phyloP scores from a whole-genome alignment of 2,888 invertebrate genomes.

The Mongoloraphidia duomilia region DNA sequence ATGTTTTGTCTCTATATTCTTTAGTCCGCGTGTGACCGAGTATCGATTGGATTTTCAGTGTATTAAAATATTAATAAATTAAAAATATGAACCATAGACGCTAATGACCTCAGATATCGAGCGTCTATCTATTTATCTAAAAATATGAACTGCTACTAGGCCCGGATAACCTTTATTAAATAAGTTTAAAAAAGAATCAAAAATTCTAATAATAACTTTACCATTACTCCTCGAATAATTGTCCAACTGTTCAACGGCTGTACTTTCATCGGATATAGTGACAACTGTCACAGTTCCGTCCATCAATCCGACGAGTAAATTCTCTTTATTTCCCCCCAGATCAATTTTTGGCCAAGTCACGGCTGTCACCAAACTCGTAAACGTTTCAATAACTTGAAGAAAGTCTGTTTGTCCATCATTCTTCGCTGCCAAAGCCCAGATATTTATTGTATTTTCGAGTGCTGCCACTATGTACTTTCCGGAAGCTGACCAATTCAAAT shows the following conservation, averaged over 20 bases:
- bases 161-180: too few species aligned
- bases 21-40: too few species aligned
- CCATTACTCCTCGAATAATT: conserved; percentile 26
- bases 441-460: conserved; percentile 40
- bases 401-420: conserved; percentile 17
- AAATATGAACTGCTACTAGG: too few species aligned
- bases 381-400: conserved; percentile 27
- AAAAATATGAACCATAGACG: background rate
- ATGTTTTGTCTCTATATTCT: too few species aligned
- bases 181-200: too few species aligned
- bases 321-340: conserved; percentile 21
- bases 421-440: conserved; percentile 36
- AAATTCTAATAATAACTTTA: conserved; percentile 17
- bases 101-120: too few species aligned
- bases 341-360: conserved; percentile 34
- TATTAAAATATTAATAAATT: background rate
- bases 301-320: conserved; percentile 35
- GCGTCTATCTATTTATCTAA: too few species aligned
- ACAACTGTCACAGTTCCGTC: conserved; percentile 33
- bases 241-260: conserved; percentile 23
- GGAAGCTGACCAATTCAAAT: conserved; percentile 36
- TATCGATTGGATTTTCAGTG: too few species aligned
- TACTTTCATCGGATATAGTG: conserved; percentile 22
- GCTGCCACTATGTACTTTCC: conserved; percentile 40
- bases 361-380: conserved; percentile 33